phyloP scores from a whole-genome alignment of 2,113 vertebrate species.

The Onychostoma macrolepis region DNA sequence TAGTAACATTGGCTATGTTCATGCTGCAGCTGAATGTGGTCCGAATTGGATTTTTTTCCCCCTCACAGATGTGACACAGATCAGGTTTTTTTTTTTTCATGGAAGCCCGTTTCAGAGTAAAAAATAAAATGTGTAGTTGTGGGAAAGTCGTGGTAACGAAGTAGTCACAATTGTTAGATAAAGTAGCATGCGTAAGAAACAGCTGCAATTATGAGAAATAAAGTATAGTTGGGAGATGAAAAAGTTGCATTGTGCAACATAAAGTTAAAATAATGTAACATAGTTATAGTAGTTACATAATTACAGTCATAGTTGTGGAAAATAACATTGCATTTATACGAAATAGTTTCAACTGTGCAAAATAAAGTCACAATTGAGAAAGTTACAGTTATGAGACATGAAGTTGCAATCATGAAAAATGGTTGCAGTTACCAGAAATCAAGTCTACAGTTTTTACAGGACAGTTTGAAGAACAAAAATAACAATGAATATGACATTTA shows the following conservation, averaged over 20 bases:
- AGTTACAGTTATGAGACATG: neutral
- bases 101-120: neutral
- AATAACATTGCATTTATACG: neutral
- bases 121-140: neutral
- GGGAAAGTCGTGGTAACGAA: neutral
- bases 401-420: neutral
- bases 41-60: too few relatives aligned
- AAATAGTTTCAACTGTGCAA: neutral
- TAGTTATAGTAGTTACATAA: neutral
- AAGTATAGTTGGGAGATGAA: neutral
- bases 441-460: too few relatives aligned
- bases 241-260: neutral
- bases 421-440: neutral
- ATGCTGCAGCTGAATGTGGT: too few relatives aligned
- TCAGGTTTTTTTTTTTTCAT: neutral
- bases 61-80: slow-evolving; percentile 2
- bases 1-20: too few relatives aligned
- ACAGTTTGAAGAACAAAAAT: too few relatives aligned
- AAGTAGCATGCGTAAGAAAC: neutral
- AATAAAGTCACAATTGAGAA: neutral
- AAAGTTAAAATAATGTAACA: neutral
- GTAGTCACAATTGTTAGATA: neutral
- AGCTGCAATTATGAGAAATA: neutral
- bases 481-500: too few relatives aligned
- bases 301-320: neutral